Base-by-base conservation (phyloP, 2,888 invertebrate genomes). In the Yponomeuta malinellus region DNA sequence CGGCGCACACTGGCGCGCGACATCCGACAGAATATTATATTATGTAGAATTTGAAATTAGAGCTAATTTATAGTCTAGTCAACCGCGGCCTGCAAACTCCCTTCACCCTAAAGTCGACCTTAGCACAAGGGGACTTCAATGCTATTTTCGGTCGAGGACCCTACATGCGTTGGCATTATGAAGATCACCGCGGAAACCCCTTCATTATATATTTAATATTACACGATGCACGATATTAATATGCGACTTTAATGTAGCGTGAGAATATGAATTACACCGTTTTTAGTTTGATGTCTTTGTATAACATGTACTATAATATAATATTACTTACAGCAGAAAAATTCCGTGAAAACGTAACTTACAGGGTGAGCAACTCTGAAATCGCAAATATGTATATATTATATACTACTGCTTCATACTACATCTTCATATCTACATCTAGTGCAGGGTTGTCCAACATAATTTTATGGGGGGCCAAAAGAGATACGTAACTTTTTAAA, bases 21-120 rank as follows among this genome's bases (percentile, higher is more conserved):
- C 52, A 59, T 12, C 52, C 52, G 52, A 12, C 52, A 15, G 52
- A 59, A 59, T 59, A 59, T 59, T 59, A 59, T 59, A 59, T 59
- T 59, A 59, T 59, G 52, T 59, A 59, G 52, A 59, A 59, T 59
- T 59, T 59, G 15, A 59, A 59, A 59, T 59, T 59, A 59, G 52
- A 59, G 15, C 52, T 59, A 59, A 59, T 59, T 59, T 59, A 59
- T 59, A 59, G 52, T 15, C 52, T 59, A 59, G 52, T 59, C 52
- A 59, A 59, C 52, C 52, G 52, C 52, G 52, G 5, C 52, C 52
- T 59, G 15, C 15, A 15, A 59, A 15, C 52, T 15, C 52, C 15
- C 15, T 59, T 59, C 15, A 5, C 52, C 4, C 15, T 59, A 59
- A 59, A 59, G 12, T 59, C 52, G 52, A 59, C 52, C 52, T 59